A percentile compares a stretch with the other conserved stretches of the same genome.
Evolutionary conservation across 2,113 vertebrate species (phyloP).

Genomic region (Cochlearius cochlearius): DNA sequence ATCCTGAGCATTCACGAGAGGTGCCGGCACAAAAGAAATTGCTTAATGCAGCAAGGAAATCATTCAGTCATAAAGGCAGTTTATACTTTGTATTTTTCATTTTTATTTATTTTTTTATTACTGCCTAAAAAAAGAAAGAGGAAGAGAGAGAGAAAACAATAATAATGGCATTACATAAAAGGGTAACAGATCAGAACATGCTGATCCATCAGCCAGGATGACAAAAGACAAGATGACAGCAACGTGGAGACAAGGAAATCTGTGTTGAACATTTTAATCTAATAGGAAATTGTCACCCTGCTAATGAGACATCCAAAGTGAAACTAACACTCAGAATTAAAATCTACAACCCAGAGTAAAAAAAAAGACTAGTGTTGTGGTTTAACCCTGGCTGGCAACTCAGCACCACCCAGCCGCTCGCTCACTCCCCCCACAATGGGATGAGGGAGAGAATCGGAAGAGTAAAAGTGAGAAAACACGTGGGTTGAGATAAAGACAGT

Average conservation of each 20-base stretch:
- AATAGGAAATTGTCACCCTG: neutral
- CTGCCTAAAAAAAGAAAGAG: neutral
- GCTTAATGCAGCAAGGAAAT: neutral
- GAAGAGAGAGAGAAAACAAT: neutral
- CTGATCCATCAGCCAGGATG: neutral
- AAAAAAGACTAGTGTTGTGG: too few relatives aligned
- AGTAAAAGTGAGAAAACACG: too few relatives aligned
- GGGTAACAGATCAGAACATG: neutral
- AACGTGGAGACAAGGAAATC: neutral
- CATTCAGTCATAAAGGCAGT: neutral
- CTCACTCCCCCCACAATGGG: too few relatives aligned
- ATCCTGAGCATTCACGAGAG: neutral
- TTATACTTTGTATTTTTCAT: neutral
- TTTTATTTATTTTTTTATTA: neutral
- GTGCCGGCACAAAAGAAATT: neutral
- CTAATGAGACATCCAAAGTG: constrained; percentile 13
- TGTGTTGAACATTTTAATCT: neutral
- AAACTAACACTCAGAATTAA: constrained; percentile 1
- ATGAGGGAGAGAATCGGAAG: too few relatives aligned
- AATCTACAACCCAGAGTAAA: neutral
- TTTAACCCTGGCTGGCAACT: too few relatives aligned
- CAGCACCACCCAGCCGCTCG: too few relatives aligned
- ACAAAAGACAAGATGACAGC: neutral
- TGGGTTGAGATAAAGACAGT: too few relatives aligned
- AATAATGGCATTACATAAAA: neutral